Evolutionary conservation across 2,113 vertebrate species (phyloP).

Genomic region (Chloropsis hardwickii): DNA sequence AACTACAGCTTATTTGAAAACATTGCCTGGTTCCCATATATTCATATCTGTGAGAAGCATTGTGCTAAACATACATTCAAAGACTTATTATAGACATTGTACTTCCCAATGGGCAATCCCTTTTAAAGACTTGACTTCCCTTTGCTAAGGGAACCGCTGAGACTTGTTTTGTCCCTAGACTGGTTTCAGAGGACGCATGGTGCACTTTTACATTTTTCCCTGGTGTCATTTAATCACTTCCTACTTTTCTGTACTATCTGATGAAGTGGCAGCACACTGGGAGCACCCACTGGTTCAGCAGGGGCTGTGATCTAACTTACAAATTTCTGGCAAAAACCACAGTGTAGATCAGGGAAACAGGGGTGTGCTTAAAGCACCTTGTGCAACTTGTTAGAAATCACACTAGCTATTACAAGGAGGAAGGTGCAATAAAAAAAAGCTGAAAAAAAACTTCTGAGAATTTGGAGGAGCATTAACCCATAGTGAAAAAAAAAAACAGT

Average conservation of each 20-base stretch:
- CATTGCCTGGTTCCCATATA: not conserved
- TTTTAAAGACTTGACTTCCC: not conserved
- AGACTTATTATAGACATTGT: not conserved
- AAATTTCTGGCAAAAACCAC: not conserved
- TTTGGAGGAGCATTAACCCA: not conserved
- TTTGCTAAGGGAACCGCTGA: not conserved
- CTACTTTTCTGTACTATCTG: not conserved
- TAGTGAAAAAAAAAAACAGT: not conserved
- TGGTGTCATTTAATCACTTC: not conserved
- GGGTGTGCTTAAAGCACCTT: not conserved
- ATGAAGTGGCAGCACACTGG: not conserved
- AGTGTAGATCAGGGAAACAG: not conserved
- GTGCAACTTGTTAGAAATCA: not conserved
- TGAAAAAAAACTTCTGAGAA: not conserved
- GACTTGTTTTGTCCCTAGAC: not conserved
- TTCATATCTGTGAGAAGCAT: not conserved
- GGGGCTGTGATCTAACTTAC: not conserved
- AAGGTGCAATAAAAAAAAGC: too few relatives aligned
- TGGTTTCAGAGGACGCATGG: not conserved
- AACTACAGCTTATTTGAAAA: not conserved
- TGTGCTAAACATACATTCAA: not conserved
- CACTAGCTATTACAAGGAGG: not conserved
- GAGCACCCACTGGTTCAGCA: not conserved
- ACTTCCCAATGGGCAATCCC: not conserved
- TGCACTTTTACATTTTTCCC: not conserved